Base-by-base conservation (phyloP, 2,113 vertebrate genomes). In the Meleagris gallopavo region DNA sequence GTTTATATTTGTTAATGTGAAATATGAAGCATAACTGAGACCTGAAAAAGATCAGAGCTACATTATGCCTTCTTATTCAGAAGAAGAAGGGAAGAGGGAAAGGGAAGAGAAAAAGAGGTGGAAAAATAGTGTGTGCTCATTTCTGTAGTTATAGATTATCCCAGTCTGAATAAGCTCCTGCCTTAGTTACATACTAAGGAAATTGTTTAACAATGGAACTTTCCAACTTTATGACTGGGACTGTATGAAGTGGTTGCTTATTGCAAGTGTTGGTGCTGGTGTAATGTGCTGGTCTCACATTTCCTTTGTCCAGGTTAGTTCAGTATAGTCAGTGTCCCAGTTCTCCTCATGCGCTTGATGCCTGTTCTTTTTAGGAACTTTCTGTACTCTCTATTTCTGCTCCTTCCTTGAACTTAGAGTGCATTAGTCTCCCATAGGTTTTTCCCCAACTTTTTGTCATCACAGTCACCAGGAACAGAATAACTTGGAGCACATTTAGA, bases 321-420 rank as follows among this genome's bases (percentile, higher is more conserved):
- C n/a, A 76, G 15, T 2, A 1, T 4, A 54, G 40, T 40, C n/a
- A 54, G 24, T 3, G 1, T 54, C 12, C 20, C 7, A 0, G 0
- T 75, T 72, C 52, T 89, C 13, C 10, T 83, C 18, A 32, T 74
- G 32, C n/a, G 65, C 2, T 1, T 9, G 27, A 58, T 43, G 15
- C 34, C 41, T 75, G 52, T 6, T 67, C 29, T 83, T 36, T 66
- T 48, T 25, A 57, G 24, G 41, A 87, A 30, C 5, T 41, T 79
- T 72, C 46, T 83, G 20, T 77, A 61, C 61, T 86, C 50, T 30
- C 9, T 58, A 4, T 8, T 65, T 50, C 21, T 66, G 34, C 11
- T 89, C 41, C 32, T 10, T 88, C 18, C 62, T 78, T 72, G 43
- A 86, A 73, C 5, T 57, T 41, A 62, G 8, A 32, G 17, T 38